phyloP scores from a whole-genome alignment of 1,140 invertebrate species.

The Cylas formicarius region DNA sequence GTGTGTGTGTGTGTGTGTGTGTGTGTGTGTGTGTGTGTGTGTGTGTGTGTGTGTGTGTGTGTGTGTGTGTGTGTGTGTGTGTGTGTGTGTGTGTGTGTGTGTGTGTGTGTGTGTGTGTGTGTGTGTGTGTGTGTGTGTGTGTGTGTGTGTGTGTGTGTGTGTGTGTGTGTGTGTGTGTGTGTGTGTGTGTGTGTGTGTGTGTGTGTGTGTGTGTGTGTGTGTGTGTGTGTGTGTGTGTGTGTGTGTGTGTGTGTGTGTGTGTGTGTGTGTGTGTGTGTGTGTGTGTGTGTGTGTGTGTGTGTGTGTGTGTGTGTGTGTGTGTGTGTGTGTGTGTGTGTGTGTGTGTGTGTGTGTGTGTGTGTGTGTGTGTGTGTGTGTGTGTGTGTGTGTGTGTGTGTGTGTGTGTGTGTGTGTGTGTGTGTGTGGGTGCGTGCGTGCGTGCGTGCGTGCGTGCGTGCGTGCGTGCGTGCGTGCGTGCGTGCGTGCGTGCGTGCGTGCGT shows the following conservation, averaged over 20 bases:
- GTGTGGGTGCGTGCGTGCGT: slow-evolving; percentile 3
- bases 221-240: slow-evolving; percentile 7
- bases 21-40: slow-evolving; percentile 7
- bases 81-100: slow-evolving; percentile 7
- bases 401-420: slow-evolving; percentile 7
- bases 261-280: slow-evolving; percentile 7
- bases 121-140: slow-evolving; percentile 7
- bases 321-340: slow-evolving; percentile 7
- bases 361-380: slow-evolving; percentile 7
- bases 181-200: slow-evolving; percentile 7
- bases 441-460: slow-evolving; percentile 3
- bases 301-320: slow-evolving; percentile 7
- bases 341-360: slow-evolving; percentile 7
- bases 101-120: slow-evolving; percentile 7
- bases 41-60: slow-evolving; percentile 7
- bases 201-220: slow-evolving; percentile 7
- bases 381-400: slow-evolving; percentile 7
- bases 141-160: slow-evolving; percentile 7
- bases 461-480: slow-evolving; percentile 3
- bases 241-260: slow-evolving; percentile 7
- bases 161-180: slow-evolving; percentile 7
- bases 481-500: slow-evolving; percentile 3
- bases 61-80: slow-evolving; percentile 7
- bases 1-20: slow-evolving; percentile 1
- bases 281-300: slow-evolving; percentile 7